phyloP scores from a whole-genome alignment of 2,113 vertebrate species.

The Limnothrissa miodon region DNA sequence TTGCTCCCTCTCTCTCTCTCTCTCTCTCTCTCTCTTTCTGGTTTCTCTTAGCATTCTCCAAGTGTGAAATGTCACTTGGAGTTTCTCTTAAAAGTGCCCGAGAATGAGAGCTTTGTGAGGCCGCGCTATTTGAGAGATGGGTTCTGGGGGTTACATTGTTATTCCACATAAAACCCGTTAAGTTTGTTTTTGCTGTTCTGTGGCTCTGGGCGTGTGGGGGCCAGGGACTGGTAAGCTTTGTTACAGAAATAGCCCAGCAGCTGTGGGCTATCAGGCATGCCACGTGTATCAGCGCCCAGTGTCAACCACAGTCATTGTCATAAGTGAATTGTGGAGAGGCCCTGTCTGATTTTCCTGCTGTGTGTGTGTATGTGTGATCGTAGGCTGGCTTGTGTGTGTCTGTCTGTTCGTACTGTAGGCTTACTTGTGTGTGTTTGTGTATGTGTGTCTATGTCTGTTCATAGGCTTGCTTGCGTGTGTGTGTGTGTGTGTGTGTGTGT shows the following conservation, averaged over 20 bases:
- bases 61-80: conserved; percentile 18
- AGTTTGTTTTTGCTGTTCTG: conserved; percentile 15
- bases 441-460: background rate
- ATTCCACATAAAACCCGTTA: conserved; percentile 13
- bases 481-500: background rate
- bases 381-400: too few species aligned
- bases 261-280: conserved; percentile 44
- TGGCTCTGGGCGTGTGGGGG: conserved; percentile 35
- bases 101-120: background rate
- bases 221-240: conserved; percentile 42
- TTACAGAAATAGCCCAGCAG: conserved; percentile 62
- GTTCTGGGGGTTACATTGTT: conserved; percentile 4
- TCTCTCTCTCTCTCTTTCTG: background rate
- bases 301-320: background rate
- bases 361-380: background rate
- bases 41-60: background rate
- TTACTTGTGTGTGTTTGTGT: conserved; percentile 23
- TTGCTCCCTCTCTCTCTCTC: background rate
- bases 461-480: conserved; percentile 21
- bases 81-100: background rate
- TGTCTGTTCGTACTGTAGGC: conserved; percentile 3
- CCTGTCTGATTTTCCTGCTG: conserved; percentile 15
- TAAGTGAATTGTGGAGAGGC: conserved; percentile 20
- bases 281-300: conserved; percentile 14
- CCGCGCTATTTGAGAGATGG: background rate